Conservation (phyloP, 2,113 vertebrate genomes). For the Tauraco erythrolophus region DNA sequence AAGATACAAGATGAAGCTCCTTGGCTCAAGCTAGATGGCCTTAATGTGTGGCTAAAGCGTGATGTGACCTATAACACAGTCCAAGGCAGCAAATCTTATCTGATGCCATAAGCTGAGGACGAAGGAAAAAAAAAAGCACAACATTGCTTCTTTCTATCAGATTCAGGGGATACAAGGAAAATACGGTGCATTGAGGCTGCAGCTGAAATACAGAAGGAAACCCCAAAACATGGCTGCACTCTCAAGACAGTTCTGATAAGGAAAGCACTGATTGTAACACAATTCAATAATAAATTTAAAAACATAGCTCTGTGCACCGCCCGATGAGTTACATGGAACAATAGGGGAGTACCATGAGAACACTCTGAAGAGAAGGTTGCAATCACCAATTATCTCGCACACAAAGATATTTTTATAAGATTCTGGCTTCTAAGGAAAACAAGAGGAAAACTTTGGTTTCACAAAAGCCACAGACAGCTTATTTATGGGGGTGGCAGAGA, state of each 20-base stretch:
- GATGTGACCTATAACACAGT: neutral
- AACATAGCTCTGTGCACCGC: neutral
- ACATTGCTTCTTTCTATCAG: neutral
- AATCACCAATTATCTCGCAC: neutral
- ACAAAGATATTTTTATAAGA: neutral
- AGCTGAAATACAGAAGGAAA: neutral
- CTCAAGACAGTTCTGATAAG: neutral
- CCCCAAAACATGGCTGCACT: neutral
- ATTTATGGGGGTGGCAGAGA: conserved; percentile 4
- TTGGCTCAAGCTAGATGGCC: neutral
- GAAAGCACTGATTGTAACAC: neutral
- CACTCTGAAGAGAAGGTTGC: neutral
- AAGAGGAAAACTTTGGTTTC: conserved; percentile 23
- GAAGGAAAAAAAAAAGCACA: neutral
- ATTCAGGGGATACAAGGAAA: neutral
- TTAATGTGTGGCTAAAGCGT: neutral
- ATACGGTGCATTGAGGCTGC: neutral
- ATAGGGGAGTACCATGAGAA: neutral
- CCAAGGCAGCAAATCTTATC: neutral
- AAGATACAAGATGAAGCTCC: neutral
- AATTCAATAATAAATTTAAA: neutral
- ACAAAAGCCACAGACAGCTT: conserved; percentile 26
- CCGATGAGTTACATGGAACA: neutral
- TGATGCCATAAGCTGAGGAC: neutral
- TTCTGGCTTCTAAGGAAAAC: neutral